Percentiles rank a stretch among this genome's conserved stretches.
Conservation (phyloP, 1,140 invertebrate species). For the Notospermus geniculatus region DNA sequence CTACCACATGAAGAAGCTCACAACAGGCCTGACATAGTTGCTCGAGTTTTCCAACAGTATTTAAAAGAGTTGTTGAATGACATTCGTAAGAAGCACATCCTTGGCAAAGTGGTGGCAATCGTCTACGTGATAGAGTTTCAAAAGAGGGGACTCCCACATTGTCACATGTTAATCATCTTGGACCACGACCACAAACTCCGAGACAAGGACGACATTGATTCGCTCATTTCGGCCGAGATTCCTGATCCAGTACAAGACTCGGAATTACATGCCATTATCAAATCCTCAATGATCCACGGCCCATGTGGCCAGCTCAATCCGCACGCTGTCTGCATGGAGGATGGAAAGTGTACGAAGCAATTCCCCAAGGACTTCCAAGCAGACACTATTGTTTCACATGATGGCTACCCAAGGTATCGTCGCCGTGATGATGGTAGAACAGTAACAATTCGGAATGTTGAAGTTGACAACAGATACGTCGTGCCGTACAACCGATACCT, state of each 20-base stretch:
- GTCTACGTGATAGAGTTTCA: no score
- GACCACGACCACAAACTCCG: constrained; percentile 17
- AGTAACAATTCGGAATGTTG: not conserved
- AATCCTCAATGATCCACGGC: constrained; percentile 27
- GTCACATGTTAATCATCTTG: no score
- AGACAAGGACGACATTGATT: constrained; percentile 11
- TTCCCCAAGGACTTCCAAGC: constrained; percentile 25
- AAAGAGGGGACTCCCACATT: no score
- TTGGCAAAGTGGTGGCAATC: constrained; percentile 34
- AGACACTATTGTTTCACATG: no score
- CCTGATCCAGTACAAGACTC: constrained; percentile 22
- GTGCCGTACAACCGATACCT: constrained; percentile 26
- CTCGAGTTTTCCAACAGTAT: constrained; percentile 59
- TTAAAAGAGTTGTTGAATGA: constrained; percentile 33
- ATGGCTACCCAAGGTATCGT: constrained; percentile 5
- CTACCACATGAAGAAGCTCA: constrained; percentile 30
- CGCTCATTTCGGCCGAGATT: constrained; percentile 12
- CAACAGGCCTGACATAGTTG: constrained; percentile 56
- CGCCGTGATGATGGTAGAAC: not conserved
- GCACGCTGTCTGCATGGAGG: constrained; percentile 27
- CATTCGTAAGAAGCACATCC: constrained; percentile 33
- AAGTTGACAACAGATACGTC: constrained; percentile 14
- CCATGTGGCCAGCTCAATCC: constrained; percentile 25
- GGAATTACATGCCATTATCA: constrained; percentile 18
- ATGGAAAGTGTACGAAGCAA: constrained; percentile 28